phyloP scores from a whole-genome alignment of 2,888 invertebrate genomes.

The Ophion slaviceki region DNA sequence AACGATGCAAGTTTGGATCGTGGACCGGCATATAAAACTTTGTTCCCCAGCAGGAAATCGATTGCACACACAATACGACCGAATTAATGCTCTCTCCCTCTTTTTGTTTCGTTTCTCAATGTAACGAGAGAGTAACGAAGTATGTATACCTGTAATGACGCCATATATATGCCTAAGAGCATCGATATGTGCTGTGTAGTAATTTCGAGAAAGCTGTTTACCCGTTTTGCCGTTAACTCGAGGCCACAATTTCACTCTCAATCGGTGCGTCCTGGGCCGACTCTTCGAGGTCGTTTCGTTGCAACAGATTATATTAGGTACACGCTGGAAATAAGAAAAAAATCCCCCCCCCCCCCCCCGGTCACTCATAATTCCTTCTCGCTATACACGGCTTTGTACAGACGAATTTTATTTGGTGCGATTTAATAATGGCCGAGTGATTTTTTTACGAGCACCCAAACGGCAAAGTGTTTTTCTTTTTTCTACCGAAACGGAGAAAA shows the following conservation, averaged over 20 bases:
- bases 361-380: not conserved
- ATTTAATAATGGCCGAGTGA: not conserved
- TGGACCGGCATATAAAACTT: conserved; percentile 27
- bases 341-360: not conserved
- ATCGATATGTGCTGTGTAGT: conserved; percentile 43
- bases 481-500: not conserved
- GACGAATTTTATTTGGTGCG: conserved; percentile 4
- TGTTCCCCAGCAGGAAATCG: conserved; percentile 28
- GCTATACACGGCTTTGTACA: not conserved
- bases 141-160: conserved; percentile 5
- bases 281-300: conserved; percentile 59
- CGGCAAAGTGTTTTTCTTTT: not conserved
- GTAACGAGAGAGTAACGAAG: conserved; percentile 11
- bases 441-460: not conserved
- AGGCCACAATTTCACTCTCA: conserved; percentile 59
- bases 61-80: conserved; percentile 33
- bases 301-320: conserved; percentile 58
- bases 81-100: conserved; percentile 7
- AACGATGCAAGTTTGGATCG: not conserved
- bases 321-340: conserved; percentile 12
- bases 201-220: conserved; percentile 61
- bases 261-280: conserved; percentile 42
- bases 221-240: conserved; percentile 37
- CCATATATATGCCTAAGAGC: conserved; percentile 32
- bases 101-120: conserved; percentile 19